Base-by-base conservation (phyloP, 2,888 invertebrate genomes). In the Shargacucullia verbasci region DNA sequence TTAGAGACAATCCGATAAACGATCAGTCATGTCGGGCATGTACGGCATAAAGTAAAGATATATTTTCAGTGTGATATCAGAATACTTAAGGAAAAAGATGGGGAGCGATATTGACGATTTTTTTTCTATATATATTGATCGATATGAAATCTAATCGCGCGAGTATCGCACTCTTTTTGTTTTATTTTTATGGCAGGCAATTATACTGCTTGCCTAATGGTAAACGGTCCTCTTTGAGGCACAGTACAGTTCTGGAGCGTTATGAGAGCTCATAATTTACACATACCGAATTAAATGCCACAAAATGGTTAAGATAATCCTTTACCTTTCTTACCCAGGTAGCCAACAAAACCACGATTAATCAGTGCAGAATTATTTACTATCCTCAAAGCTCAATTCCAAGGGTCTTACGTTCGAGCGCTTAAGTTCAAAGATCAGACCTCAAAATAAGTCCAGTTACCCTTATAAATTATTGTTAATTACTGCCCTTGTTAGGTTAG, bases 391-490 rank as follows among this genome's bases (percentile, higher is more conserved):
- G 34, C 45, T 59, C 55, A 34, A 56, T 56, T 64, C 49, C 44
- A 56, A 61, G 58, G 75, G 63, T 70, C 57, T n/a, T n/a, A n/a
- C 50, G 50, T 29, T 55, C n/a, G 38, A 56, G 58, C 50, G 58
- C 50, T 55, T 44, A 55, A 62, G 69, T 72, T 73, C 56, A 63
- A 59, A 65, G 67, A 75, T 59, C 57, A 70, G 44, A 61, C 71
- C 70, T 66, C 69, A 64, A 68, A 78, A 69, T 72, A 74, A 73
- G 62, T 73, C 54, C 40, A 65, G 47, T 64, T 74, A 79, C 78
- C 78, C 76, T 65, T 73, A 69, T 80, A 78, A 80, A 82, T 83
- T 81, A 82, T 78, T 70, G 80, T 81, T 83, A 84, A 85, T 85
- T 79, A 80, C 74, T 78, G 69, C 67, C 71, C 75, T 79, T 77